phyloP scores from a whole-genome alignment of 2,888 invertebrate species.

The Plebejus argus region DNA sequence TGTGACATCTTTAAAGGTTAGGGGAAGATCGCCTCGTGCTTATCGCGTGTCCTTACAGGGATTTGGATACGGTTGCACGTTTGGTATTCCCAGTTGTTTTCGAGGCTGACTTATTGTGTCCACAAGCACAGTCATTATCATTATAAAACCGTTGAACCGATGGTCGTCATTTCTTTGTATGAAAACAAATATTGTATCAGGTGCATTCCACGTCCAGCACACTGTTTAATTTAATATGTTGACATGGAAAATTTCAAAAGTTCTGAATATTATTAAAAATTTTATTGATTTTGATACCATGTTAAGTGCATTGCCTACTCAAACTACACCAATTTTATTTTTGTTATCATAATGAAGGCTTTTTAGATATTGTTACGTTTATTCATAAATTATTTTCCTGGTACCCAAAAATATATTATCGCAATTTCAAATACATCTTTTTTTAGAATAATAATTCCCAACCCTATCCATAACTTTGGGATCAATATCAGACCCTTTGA shows the following conservation, averaged over 20 bases:
- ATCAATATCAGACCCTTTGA: conserved; percentile 19
- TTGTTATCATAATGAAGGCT: not conserved
- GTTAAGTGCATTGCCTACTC: not conserved
- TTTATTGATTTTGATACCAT: not conserved
- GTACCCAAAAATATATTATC: not conserved
- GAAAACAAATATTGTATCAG: conserved; percentile 77
- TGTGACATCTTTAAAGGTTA: conserved; percentile 72
- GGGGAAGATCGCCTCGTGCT: conserved; percentile 75
- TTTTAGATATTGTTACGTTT: not conserved
- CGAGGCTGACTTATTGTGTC: conserved; percentile 55
- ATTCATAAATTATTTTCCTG: not conserved
- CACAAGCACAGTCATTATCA: conserved; percentile 71
- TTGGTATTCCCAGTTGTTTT: conserved; percentile 40
- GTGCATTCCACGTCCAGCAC: conserved; percentile 73
- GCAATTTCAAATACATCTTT: not conserved
- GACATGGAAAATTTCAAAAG: conserved; percentile 65
- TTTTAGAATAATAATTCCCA: not conserved
- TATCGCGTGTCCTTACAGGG: conserved; percentile 64
- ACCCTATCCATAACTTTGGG: conserved; percentile 20
- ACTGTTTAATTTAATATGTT: conserved; percentile 67
- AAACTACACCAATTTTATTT: not conserved
- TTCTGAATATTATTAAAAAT: conserved; percentile 19
- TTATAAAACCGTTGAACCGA: conserved; percentile 70
- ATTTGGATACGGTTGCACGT: conserved; percentile 49
- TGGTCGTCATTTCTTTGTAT: conserved; percentile 75